Base-by-base conservation (phyloP, 2,113 vertebrate genomes). In the Centropristis striata region DNA sequence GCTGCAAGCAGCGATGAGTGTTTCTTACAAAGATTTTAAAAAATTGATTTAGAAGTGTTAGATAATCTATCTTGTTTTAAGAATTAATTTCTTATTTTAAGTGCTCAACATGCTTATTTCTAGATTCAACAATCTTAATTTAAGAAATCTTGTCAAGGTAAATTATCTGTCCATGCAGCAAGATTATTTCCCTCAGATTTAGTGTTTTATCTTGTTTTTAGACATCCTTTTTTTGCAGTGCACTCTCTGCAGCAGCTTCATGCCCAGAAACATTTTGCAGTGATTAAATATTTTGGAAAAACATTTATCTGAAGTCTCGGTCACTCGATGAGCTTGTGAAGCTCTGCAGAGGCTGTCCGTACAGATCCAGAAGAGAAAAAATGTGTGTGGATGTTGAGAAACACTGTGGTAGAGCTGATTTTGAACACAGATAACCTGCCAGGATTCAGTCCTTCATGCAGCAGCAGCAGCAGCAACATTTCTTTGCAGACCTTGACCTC, bases 401-500 rank as follows among this genome's bases (percentile, higher is more conserved):
- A 27, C 7, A 7, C 36, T 3, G 70, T 59, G 50, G 59, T 28
- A 28, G 37, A 75, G 65, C 21, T 53, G 75, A 67, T 60, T 23
- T 60, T 11, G 36, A 54, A 63, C 55, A 44, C 71, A 41, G 68
- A 58, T 20, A 32, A 25, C 0, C 1, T 59, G 44, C 3, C 1
- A 18, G 18, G 21, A 69, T 73, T 47, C 20, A 60, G 47, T 36
- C 42, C 0, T 8, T 67, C 53, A 67, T 2, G 8, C 39, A 18
- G 67, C 37, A 39, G n/a, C 32, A 49, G 46, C 21, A 49, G 55
- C 20, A 25, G 70, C 50, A 41, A 39, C 27, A 4, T 78, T 42
- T 46, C 28, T 75, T 36, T 20, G 15, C 37, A 55, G 44, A 53
- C 25, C 27, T 8, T 69, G 64, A 74, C 59, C 71, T 70, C 59